These are phyloP conservation scores for Phyllopteryx taeniolatus DNA, from an alignment of 2,113 vertebrate genomes.

Conservation along the genomic window DNA sequence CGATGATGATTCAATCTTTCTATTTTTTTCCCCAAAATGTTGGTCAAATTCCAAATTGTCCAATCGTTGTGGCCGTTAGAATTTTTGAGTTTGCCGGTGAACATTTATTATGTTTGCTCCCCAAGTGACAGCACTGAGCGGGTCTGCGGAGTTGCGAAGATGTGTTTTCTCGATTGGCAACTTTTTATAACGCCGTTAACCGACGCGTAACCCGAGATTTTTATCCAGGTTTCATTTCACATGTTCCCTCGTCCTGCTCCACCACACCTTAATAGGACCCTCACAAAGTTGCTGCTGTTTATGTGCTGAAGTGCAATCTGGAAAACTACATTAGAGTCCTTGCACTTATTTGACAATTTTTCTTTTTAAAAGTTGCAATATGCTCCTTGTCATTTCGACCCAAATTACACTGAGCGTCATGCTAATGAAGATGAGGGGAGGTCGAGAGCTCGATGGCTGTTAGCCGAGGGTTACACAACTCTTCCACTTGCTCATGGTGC, in stretches of 20 bases:
- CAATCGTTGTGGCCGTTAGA: neutral
- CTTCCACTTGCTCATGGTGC: constrained; percentile 46
- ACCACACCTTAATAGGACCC: constrained; percentile 4
- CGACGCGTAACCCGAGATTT: constrained; percentile 35
- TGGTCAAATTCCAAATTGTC: neutral
- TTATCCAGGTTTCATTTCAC: constrained; percentile 30
- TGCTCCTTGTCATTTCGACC: constrained; percentile 44
- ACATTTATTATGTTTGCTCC: constrained; percentile 6
- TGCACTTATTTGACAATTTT: constrained; percentile 42
- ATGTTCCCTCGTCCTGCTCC: constrained; percentile 8
- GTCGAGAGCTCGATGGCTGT: constrained; percentile 46
- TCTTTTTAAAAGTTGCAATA: constrained; percentile 45
- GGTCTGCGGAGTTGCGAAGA: constrained; percentile 10
- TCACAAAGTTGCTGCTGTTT: constrained; percentile 26
- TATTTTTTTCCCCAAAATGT: neutral
- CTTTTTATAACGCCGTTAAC: constrained; percentile 58
- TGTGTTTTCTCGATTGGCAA: constrained; percentile 51
- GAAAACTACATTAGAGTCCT: constrained; percentile 14
- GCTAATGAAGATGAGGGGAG: constrained; percentile 31
- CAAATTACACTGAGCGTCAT: constrained; percentile 44
- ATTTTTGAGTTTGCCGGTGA: constrained; percentile 16
- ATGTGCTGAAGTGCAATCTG: neutral
- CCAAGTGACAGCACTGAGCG: constrained; percentile 13
- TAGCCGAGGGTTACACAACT: constrained; percentile 55
- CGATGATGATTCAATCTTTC: neutral